These are phyloP conservation scores for Ommatoiulus sabulosus DNA, from an alignment of 2,888 invertebrate genomes.

Conservation along the genomic window DNA sequence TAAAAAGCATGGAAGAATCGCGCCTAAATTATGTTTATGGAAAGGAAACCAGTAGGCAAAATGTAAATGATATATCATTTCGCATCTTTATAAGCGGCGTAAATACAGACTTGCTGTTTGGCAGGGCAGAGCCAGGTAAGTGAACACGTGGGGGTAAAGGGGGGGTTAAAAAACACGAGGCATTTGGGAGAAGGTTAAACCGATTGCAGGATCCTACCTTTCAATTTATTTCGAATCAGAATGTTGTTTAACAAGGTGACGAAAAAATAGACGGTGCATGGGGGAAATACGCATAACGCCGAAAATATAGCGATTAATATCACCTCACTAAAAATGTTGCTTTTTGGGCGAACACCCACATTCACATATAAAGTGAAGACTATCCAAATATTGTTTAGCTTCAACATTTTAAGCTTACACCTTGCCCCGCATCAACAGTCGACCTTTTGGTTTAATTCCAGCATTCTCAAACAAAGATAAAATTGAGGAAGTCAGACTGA, in stretches of 20 bases:
- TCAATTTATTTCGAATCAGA: background rate
- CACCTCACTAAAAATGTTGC: background rate
- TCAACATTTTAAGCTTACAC: background rate
- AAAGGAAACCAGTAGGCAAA: slow-evolving; percentile 22
- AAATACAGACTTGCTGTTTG: background rate
- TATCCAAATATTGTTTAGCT: background rate
- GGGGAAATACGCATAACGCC: background rate
- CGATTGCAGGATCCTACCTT: background rate
- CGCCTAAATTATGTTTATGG: slow-evolving; percentile 38
- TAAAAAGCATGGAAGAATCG: background rate
- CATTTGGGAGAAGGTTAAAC: slow-evolving; percentile 38
- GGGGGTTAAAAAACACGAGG: background rate
- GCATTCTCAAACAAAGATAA: too few species aligned
- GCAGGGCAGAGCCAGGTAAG: background rate
- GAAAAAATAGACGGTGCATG: background rate
- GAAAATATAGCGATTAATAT: background rate
- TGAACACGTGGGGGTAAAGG: background rate
- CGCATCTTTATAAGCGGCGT: background rate
- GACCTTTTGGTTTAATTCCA: too few species aligned
- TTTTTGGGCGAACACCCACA: background rate
- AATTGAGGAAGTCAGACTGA: too few species aligned
- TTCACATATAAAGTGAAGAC: background rate
- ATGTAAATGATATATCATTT: slow-evolving; percentile 40
- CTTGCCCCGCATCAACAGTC: too few species aligned
- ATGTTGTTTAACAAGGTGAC: background rate